Percentiles rank a stretch among this genome's conserved stretches.
Conservation (phyloP, 2,113 vertebrate genomes). For the Crotalus horridus region DNA sequence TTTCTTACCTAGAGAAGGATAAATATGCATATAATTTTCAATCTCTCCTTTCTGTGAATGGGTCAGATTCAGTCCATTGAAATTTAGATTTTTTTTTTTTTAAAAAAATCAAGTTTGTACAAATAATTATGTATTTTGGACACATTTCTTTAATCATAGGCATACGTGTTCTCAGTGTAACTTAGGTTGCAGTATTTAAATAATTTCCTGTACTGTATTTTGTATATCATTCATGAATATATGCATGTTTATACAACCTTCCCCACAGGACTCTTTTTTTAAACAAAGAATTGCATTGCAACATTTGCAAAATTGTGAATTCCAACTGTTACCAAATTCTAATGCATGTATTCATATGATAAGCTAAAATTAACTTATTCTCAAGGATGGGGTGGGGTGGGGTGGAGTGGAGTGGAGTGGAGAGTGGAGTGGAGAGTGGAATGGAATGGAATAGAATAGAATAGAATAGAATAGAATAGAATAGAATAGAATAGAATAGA, state of each 20-base stretch:
- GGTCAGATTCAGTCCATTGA: neutral
- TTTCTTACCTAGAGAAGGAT: neutral
- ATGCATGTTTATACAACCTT: neutral
- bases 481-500: too few species aligned
- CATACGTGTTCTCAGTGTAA: neutral
- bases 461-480: too few species aligned
- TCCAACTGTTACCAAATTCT: neutral
- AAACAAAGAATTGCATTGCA: neutral
- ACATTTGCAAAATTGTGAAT: neutral
- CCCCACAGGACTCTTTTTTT: neutral
- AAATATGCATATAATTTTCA: neutral
- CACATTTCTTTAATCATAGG: neutral
- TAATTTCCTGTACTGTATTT: neutral
- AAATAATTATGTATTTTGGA: neutral
- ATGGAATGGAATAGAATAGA: too few species aligned
- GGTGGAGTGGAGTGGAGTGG: accelerated
- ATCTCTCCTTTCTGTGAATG: neutral
- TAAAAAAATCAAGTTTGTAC: neutral
- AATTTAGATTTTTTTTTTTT: neutral
- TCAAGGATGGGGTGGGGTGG: neutral
- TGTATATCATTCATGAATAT: neutral
- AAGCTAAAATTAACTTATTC: neutral
- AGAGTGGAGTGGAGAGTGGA: too few species aligned
- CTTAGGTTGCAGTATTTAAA: neutral
- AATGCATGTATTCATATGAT: neutral